A percentile compares a stretch with the other conserved stretches of the same genome.
These are phyloP conservation scores for Psammodynastes pulverulentus DNA, from an alignment of 2,113 vertebrate species.

Conservation along the genomic window DNA sequence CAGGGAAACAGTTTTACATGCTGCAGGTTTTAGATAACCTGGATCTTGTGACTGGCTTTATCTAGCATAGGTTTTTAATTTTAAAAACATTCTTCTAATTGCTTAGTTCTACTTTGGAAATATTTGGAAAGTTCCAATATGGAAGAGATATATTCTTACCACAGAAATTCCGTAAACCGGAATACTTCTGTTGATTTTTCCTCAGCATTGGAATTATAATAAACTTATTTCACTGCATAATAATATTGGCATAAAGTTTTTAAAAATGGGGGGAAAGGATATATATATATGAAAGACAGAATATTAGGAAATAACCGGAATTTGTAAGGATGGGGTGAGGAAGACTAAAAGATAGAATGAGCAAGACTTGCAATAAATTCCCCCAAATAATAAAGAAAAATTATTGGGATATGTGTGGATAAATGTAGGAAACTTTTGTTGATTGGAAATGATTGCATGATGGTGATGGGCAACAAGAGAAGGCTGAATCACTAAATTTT, in stretches of 20 bases:
- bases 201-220: not conserved
- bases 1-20: slow-evolving; percentile 60
- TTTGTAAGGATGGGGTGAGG: not conserved
- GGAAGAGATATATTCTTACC: not conserved
- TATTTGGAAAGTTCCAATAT: not conserved
- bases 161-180: not conserved
- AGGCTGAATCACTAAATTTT: not conserved
- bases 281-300: not conserved
- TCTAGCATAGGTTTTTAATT: slow-evolving; percentile 54
- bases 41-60: slow-evolving; percentile 57
- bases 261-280: not conserved
- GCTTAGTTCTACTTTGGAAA: slow-evolving; percentile 34
- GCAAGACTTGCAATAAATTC: not conserved
- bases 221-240: not conserved
- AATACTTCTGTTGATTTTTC: not conserved
- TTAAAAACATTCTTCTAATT: slow-evolving; percentile 40
- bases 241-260: not conserved
- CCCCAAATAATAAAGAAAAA: not conserved
- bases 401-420: not conserved
- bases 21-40: slow-evolving; percentile 60
- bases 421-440: not conserved
- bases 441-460: not conserved
- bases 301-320: not conserved
- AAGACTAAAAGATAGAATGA: not conserved
- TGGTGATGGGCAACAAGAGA: not conserved